phyloP scores from a whole-genome alignment of 2,888 invertebrate species.

The Phytoseiulus persimilis region DNA sequence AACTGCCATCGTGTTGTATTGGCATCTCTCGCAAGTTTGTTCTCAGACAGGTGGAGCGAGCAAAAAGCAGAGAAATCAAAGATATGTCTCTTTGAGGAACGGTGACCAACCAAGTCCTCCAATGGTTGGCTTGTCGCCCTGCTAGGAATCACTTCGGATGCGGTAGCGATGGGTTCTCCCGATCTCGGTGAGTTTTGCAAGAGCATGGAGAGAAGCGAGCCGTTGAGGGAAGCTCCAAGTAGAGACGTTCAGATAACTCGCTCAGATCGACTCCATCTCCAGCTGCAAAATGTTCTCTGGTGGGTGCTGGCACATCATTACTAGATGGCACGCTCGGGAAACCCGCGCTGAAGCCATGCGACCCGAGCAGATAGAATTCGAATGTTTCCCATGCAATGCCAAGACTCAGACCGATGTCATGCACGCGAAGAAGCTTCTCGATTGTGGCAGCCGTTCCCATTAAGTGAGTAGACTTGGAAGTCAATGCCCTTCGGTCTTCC shows the following conservation, averaged over 20 bases:
- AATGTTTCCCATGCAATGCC: no score
- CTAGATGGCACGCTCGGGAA: no score
- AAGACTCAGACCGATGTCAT: no score
- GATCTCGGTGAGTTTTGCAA: constrained; percentile 8
- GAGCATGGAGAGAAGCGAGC: neutral
- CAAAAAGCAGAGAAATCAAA: neutral
- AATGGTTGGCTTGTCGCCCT: neutral
- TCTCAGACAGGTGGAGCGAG: neutral
- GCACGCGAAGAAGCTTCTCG: no score
- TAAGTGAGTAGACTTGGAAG: no score
- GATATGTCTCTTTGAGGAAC: neutral
- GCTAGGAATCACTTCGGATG: neutral
- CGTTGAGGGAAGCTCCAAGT: neutral
- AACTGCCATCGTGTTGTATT: neutral
- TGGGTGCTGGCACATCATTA: no score
- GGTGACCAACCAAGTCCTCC: neutral
- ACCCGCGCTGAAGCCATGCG: no score
- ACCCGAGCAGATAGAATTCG: no score
- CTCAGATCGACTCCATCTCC: neutral
- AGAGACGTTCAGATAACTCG: neutral
- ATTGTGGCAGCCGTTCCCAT: no score
- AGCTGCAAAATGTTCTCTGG: no score
- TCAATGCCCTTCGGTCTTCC: no score
- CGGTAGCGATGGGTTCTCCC: constrained; percentile 32
- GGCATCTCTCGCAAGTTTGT: neutral